These are phyloP conservation scores for Lepidonotus clava DNA, from an alignment of 2,888 invertebrate species.

Conservation along the genomic window DNA sequence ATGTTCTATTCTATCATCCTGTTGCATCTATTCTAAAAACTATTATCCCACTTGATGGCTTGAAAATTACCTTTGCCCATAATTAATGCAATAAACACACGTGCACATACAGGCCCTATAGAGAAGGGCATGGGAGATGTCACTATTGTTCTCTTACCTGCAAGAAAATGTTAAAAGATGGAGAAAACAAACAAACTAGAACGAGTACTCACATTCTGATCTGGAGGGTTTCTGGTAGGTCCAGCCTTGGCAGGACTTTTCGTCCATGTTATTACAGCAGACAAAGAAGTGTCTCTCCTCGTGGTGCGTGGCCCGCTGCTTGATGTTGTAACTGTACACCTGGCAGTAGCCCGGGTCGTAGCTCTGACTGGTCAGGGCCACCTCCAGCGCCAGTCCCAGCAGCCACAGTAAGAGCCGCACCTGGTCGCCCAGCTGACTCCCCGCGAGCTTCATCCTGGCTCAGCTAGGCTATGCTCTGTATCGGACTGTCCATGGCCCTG, in stretches of 20 bases:
- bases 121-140: no score
- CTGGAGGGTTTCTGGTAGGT: conserved; percentile 56
- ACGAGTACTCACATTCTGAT: conserved; percentile 47
- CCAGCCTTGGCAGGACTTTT: conserved; percentile 52
- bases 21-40: no score
- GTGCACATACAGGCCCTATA: no score
- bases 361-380: conserved; percentile 15
- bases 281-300: conserved; percentile 56
- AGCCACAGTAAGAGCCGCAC: conserved; percentile 29
- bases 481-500: background rate
- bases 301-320: background rate
- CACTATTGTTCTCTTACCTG: no score
- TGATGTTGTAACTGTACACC: conserved; percentile 57
- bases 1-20: no score
- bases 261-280: conserved; percentile 57
- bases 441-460: background rate
- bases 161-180: no score
- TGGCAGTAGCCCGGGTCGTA: conserved; percentile 54
- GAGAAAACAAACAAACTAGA: background rate
- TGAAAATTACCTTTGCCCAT: no score
- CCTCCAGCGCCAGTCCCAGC: conserved; percentile 13
- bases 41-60: no score
- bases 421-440: background rate
- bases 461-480: background rate
- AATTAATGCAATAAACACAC: no score